A percentile compares a stretch with the other conserved stretches of the same genome.
phyloP scores from a whole-genome alignment of 2,888 invertebrate genomes.

The Ptychoptera contaminata region DNA sequence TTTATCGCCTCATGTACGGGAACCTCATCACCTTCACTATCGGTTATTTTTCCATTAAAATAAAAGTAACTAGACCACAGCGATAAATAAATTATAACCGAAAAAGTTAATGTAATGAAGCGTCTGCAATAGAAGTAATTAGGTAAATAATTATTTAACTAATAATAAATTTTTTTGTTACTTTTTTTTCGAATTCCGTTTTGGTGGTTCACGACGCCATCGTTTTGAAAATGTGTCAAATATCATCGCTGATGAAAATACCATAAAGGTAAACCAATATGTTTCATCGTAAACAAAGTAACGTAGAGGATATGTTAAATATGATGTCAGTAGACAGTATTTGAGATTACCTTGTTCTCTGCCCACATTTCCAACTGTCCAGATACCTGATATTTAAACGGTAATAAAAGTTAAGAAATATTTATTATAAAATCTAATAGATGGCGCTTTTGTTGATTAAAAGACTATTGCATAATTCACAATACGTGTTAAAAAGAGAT shows the following conservation, averaged over 20 bases:
- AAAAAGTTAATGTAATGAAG: constrained; percentile 39
- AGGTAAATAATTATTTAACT: too few species aligned
- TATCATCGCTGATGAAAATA: constrained; percentile 44
- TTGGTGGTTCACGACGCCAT: constrained; percentile 54
- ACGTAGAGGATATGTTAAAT: constrained; percentile 46
- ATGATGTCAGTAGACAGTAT: constrained; percentile 52
- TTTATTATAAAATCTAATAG: neutral
- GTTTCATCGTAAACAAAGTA: constrained; percentile 61
- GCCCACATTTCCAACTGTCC: constrained; percentile 83
- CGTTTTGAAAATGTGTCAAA: constrained; percentile 65
- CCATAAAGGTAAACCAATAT: constrained; percentile 50
- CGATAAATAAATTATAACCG: constrained; percentile 49
- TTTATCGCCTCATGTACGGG: constrained; percentile 75
- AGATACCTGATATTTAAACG: constrained; percentile 62
- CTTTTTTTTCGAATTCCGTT: constrained; percentile 22
- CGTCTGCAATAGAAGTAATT: constrained; percentile 33
- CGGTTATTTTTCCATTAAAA: constrained; percentile 75
- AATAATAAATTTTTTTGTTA: too few species aligned
- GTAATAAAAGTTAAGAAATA: neutral
- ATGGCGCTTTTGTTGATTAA: too few species aligned
- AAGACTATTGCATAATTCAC: too few species aligned
- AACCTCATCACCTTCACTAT: constrained; percentile 72
- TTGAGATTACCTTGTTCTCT: constrained; percentile 58
- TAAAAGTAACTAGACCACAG: constrained; percentile 68
- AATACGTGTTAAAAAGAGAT: neutral